These are phyloP conservation scores for Urocolius indicus DNA, from an alignment of 2,113 vertebrate genomes.

Conservation along the genomic window DNA sequence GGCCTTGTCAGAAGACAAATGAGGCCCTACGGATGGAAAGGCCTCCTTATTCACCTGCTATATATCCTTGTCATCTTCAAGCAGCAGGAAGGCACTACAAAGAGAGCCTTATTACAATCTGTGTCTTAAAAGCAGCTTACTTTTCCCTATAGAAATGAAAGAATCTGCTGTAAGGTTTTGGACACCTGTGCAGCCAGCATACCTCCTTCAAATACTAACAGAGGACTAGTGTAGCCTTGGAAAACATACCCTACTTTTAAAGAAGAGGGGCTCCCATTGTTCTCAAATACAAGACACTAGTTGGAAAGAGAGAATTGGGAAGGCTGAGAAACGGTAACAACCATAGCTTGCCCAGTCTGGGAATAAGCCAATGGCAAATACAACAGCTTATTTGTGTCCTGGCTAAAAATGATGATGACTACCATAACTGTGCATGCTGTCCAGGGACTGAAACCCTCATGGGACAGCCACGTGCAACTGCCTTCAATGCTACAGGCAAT, in stretches of 20 bases:
- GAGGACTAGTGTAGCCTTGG: not conserved
- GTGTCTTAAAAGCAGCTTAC: not conserved
- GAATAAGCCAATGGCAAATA: not conserved
- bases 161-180: not conserved
- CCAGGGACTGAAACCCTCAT: not conserved
- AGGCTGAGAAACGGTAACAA: not conserved
- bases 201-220: not conserved
- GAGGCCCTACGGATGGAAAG: not conserved
- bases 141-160: not conserved
- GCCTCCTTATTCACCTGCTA: not conserved
- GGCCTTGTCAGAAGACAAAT: not conserved
- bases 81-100: not conserved
- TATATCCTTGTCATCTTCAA: not conserved
- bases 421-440: not conserved
- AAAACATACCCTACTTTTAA: not conserved
- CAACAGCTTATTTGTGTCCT: not conserved
- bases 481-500: not conserved
- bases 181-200: not conserved
- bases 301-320: not conserved
- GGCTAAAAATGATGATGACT: not conserved
- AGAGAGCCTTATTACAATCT: not conserved
- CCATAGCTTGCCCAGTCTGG: not conserved
- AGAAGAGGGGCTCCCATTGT: not conserved
- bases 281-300: not conserved
- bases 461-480: fast-evolving